Evolutionary conservation across 2,113 vertebrate species (phyloP).

Genomic region (Caranx ignobilis): DNA sequence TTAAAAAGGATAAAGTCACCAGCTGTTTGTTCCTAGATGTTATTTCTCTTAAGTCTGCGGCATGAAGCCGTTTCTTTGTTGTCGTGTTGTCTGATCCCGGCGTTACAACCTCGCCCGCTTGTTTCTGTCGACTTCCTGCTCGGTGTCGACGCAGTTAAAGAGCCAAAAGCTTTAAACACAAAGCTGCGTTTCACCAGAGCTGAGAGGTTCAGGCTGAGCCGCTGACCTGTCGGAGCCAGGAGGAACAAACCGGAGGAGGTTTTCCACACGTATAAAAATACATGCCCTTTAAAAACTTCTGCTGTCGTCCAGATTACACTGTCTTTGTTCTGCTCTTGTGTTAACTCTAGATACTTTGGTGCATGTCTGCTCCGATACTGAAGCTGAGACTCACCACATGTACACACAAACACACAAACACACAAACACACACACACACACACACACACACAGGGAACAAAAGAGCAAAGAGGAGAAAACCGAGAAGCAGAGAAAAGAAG

Average conservation of each 20-base stretch:
- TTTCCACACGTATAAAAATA: slow-evolving; percentile 62
- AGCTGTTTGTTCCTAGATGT: neutral
- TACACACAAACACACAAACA: slow-evolving; percentile 23
- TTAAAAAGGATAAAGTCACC: neutral
- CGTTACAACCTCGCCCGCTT: too few species aligned
- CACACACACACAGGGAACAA: neutral
- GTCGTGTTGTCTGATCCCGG: neutral
- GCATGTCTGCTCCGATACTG: slow-evolving; percentile 25
- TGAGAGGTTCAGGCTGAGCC: neutral
- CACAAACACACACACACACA: slow-evolving; percentile 5
- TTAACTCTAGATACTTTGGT: slow-evolving; percentile 19
- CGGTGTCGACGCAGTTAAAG: neutral
- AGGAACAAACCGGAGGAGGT: slow-evolving; percentile 45
- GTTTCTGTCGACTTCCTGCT: neutral
- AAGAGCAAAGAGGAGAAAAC: slow-evolving; percentile 42
- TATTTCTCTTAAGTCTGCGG: neutral
- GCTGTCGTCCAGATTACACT: neutral
- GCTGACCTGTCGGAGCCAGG: slow-evolving; percentile 55
- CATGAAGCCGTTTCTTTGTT: neutral
- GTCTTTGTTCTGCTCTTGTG: slow-evolving; percentile 40
- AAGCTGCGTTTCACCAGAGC: neutral
- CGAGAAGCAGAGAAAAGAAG: slow-evolving; percentile 60
- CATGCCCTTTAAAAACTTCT: slow-evolving; percentile 40
- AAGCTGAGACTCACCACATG: slow-evolving; percentile 31
- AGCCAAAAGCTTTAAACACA: neutral